Base-by-base conservation (phyloP, 2,113 vertebrate species). In the Pao palembangensis region DNA sequence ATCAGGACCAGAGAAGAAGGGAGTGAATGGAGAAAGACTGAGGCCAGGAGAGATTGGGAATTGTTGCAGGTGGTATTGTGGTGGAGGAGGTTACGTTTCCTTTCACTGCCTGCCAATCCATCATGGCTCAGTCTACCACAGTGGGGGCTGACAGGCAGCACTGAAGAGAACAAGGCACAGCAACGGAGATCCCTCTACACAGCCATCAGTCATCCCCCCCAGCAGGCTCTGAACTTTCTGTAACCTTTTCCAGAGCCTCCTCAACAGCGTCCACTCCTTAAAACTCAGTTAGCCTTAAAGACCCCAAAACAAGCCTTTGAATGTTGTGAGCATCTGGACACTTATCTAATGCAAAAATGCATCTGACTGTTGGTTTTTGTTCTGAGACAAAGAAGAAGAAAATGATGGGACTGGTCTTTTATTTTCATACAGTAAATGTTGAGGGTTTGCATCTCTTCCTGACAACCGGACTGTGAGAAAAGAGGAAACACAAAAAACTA, bases 71-170 rank as follows among this genome's bases (percentile, higher is more conserved):
- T 86, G 89, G 84, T 73, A 75, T 6, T 17, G 87, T 87, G 88
- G 84, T 73, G 76, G 84, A 19, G 88, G 87, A 88, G 87, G 89
- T 90, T 83, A 91, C 77, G 75, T 93, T 93, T 94, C 91, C 93
- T 98, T 94, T 96, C 93, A 96, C 90, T 86, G 83, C 75, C 92
- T 93, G 93, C 94, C 94, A 94, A 96, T 97, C 96, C 91, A 95
- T 97, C 96, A 98, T 90, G 91, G 90, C 90, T 91, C 93, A 91
- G 94, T 91, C 92, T 92, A 93, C 93, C 71, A 92, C 94, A 94
- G 94, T 88, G 94, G 93, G 84, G 89, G 91, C 91, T 89, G 93
- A 94, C 93, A 89, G 91, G 91, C 91, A 55, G 85, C 34, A 83
- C 90, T 91, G 91, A 91, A 90, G 91, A 90, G 91, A 94, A 93